phyloP scores from a whole-genome alignment of 2,797 vertebrate genomes.

The Delichon dasypus region DNA sequence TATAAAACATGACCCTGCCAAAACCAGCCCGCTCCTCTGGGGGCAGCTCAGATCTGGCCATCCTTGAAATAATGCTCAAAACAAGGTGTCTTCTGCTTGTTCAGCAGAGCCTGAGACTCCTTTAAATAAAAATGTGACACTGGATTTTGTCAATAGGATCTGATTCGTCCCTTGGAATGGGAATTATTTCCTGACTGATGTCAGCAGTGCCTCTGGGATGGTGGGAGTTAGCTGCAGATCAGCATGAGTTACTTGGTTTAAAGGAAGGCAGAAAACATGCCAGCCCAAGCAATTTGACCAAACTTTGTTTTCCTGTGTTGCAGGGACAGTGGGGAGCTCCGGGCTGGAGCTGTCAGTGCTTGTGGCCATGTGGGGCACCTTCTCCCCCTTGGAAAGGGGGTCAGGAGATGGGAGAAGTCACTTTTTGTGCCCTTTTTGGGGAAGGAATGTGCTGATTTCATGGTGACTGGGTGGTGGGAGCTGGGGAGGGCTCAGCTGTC shows the following conservation, averaged over 20 bases:
- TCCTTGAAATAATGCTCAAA: background rate
- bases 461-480: background rate
- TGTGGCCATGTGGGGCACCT: background rate
- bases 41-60: background rate
- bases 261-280: background rate
- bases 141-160: background rate
- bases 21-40: background rate
- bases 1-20: constrained; percentile 8
- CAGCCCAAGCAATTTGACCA: background rate
- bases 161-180: background rate
- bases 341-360: background rate
- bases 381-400: background rate
- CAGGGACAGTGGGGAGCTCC: background rate
- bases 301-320: background rate
- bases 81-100: background rate
- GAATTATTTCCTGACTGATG: background rate
- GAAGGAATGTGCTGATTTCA: fast-evolving
- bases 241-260: background rate
- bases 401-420: background rate
- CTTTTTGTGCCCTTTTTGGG: background rate
- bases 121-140: background rate
- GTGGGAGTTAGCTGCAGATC: background rate
- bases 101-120: background rate
- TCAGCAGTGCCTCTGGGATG: background rate
- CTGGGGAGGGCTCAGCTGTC: background rate